phyloP scores from a whole-genome alignment of 2,797 vertebrate genomes.

The Diceros bicornis region DNA sequence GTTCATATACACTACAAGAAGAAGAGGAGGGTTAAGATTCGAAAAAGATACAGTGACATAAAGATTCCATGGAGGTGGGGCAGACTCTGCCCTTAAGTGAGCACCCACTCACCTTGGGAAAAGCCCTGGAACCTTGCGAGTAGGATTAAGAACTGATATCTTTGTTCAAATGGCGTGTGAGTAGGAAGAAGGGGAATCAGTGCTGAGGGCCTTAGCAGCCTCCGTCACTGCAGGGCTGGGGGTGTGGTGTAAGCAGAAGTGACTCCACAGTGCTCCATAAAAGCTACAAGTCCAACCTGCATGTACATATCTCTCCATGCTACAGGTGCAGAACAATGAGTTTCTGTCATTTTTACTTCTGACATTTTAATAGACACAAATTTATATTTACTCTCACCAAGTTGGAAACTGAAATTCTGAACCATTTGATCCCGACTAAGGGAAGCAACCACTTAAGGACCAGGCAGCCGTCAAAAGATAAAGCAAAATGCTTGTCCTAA shows the following conservation, averaged over 20 bases:
- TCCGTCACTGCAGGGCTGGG: background rate
- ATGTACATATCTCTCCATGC: background rate
- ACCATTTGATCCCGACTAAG: background rate
- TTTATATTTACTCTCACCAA: background rate
- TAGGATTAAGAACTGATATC: background rate
- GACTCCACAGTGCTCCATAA: rapidly evolving
- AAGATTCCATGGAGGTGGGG: background rate
- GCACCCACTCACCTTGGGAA: background rate
- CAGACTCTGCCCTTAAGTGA: background rate
- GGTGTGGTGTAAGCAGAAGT: background rate
- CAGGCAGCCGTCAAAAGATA: background rate
- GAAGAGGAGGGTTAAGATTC: background rate
- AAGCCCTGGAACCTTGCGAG: background rate
- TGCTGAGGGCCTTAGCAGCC: background rate
- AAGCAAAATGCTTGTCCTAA: background rate
- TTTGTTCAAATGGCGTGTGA: rapidly evolving
- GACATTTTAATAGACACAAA: background rate
- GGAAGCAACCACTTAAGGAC: background rate
- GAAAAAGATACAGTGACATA: background rate
- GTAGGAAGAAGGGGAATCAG: background rate
- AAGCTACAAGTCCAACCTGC: background rate
- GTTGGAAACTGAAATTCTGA: slow-evolving; percentile 6
- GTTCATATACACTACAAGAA: background rate
- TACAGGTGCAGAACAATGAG: background rate
- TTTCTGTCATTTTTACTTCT: background rate